Evolutionary conservation across 2,797 vertebrate genomes (phyloP), one percentile per base, ranked within the genome.

Genomic region (Bovichtus variegatus): DNA sequence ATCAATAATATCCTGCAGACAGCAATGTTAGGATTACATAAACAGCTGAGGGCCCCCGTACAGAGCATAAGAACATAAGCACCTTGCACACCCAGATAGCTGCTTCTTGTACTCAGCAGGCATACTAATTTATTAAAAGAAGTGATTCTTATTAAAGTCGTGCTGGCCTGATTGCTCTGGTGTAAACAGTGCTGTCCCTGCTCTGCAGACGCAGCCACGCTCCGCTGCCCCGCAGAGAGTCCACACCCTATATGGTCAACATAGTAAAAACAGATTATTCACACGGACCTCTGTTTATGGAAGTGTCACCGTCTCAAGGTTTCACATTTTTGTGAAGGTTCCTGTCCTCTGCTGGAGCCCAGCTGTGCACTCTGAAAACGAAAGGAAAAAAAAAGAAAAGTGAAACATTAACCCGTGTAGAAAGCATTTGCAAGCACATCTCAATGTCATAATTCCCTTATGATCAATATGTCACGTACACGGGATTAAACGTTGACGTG

Each of bases 1-100:
- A 96, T 95, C 96, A 95, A 94, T 95, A 96, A 95, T 87, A 92
- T 95, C 90, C 92, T 82, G 76, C 90, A 95, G 95, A 96, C 58
- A 34, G 87, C 81, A 67, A 31, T 16, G 85, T 88, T 93, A 87
- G 93, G 94, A 95, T 96, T 94, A 94, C 89, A 96, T 95, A 96
- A 97, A 96, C 96, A 96, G 91, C 88, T 90, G 89, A 93, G 89
- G 89, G 91, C 74, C 60, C 66, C 65, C 76, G 70, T 50, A 74
- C 85, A 90, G 93, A 87, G 87, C 88, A 79, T 84, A 7, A 9
- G 9, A 34, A 34, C 31, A 34, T 34, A n/a, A 94, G 81, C 89
- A 87, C 93, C 92, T 92, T 95, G 94, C 89, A 53, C 91, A 89
- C 82, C 80, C 68, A 89, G 75, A 95, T 93, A 95, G 95, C 94